Evolutionary conservation across 2,888 invertebrate species (phyloP), one percentile per base, ranked within the genome.

Genomic region (Stegophylla sp.): DNA sequence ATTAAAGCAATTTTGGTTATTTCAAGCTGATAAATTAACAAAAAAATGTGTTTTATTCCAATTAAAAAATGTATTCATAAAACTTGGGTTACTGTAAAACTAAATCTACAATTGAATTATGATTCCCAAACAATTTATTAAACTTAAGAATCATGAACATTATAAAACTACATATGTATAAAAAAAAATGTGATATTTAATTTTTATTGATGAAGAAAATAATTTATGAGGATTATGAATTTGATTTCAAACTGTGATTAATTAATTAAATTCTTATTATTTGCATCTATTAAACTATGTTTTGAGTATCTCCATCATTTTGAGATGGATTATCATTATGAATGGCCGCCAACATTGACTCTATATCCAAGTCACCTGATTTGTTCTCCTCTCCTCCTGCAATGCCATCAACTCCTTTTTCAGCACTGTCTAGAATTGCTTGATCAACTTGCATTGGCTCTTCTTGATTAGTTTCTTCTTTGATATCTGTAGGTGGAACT

Each of bases 281-380:
- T 41, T 51, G 15, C 15, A 72, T 51, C 1, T 34, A 9, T 41
- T 56, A 74, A 56, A 12, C 43, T 43, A 45, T 17, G 45, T 34
- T 43, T 75, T 76, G 56, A 26, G 34, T 1, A 45, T 82, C 53
- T 2, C 7, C 53, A 4, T 3, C n/a, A 26, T 41, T 23, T 3
- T 41, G n/a, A 1, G 59, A 3, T 12, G 82, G 75, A 13, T 77
- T 76, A 53, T 83, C 83, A 23, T 83, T 82, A 76, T 83, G 83
- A n/a, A 83, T 67, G 0, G 83, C 83, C 0, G 83, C 83, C 12
- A 83, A 76, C 83, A 83, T 83, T 0, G 83, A 83, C 64, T 83
- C 83, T 12, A 83, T 83, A 59, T 83, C 83, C 3, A 83, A 51
- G 12, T 69, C 74, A 0, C 66, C 73, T 12, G 63, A 5, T 34